A percentile compares a stretch with the other conserved stretches of the same genome.
These are phyloP conservation scores for Xylocopa sonorina DNA, from an alignment of 1,140 invertebrate genomes.

Conservation along the genomic window DNA sequence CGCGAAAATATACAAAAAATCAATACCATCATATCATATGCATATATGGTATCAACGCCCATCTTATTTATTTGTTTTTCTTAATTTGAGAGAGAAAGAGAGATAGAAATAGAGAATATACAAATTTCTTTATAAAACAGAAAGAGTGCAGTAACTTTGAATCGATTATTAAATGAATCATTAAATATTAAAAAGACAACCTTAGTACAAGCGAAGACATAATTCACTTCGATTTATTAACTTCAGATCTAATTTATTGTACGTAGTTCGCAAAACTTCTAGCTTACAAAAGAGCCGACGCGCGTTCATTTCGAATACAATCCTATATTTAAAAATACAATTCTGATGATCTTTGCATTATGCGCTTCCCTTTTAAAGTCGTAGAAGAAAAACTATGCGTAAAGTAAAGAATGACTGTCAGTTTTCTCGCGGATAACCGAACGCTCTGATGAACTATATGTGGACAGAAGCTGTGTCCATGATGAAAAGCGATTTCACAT, in stretches of 20 bases:
- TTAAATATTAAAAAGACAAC: neutral
- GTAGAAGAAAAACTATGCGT: neutral
- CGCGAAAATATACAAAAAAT: constrained; percentile 1
- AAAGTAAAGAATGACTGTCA: neutral
- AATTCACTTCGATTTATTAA: neutral
- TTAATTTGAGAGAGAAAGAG: neutral
- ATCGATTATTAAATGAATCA: neutral
- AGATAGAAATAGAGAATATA: too few species aligned
- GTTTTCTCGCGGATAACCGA: neutral
- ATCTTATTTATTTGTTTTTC: neutral
- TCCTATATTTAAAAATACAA: neutral
- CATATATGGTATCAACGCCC: neutral
- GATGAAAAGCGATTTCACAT: constrained; percentile 8
- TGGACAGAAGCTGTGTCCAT: neutral
- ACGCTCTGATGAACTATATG: neutral
- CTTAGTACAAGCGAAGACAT: neutral
- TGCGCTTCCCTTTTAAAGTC: neutral
- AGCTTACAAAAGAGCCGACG: too few species aligned
- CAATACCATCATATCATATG: neutral
- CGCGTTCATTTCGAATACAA: neutral
- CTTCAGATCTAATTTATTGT: neutral
- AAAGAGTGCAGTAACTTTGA: neutral
- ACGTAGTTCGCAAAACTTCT: neutral
- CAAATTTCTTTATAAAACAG: too few species aligned
- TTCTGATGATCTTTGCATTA: neutral